Evolutionary conservation across 2,797 vertebrate genomes (phyloP).

Genomic region (Luscinia megarhynchos): DNA sequence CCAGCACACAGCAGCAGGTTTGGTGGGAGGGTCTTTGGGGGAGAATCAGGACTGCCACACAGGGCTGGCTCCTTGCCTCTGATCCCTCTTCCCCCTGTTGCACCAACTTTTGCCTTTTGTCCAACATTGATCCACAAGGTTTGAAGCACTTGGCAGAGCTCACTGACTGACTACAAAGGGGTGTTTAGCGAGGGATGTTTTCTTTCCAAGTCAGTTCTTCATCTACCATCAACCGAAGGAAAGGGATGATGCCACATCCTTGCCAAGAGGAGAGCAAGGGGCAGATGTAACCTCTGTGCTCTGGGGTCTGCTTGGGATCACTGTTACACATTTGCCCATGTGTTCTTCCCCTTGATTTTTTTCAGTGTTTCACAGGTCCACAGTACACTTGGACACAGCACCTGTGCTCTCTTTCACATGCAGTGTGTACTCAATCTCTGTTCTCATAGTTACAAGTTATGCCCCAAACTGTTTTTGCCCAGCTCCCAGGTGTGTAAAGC

Average conservation of each 20-base stretch:
- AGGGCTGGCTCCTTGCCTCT: background rate
- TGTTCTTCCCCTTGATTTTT: background rate
- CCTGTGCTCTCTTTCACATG: background rate
- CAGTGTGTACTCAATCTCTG: background rate
- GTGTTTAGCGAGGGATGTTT: rapidly evolving
- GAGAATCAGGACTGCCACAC: background rate
- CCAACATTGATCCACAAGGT: background rate
- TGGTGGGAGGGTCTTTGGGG: background rate
- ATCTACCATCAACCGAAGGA: background rate
- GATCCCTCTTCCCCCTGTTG: background rate
- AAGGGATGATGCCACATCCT: background rate
- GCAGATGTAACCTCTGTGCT: background rate
- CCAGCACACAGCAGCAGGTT: background rate
- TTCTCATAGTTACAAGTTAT: background rate
- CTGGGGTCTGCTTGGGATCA: background rate
- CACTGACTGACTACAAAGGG: background rate
- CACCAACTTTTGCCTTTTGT: background rate
- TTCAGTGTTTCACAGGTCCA: background rate
- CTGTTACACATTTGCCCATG: background rate
- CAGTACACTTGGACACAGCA: background rate
- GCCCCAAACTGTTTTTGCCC: background rate
- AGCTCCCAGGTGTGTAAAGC: background rate
- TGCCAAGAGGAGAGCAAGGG: background rate
- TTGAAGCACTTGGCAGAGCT: background rate
- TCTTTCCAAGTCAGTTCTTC: background rate